These are phyloP conservation scores for Caloenas nicobarica DNA, from an alignment of 2,113 vertebrate species.

Conservation along the genomic window DNA sequence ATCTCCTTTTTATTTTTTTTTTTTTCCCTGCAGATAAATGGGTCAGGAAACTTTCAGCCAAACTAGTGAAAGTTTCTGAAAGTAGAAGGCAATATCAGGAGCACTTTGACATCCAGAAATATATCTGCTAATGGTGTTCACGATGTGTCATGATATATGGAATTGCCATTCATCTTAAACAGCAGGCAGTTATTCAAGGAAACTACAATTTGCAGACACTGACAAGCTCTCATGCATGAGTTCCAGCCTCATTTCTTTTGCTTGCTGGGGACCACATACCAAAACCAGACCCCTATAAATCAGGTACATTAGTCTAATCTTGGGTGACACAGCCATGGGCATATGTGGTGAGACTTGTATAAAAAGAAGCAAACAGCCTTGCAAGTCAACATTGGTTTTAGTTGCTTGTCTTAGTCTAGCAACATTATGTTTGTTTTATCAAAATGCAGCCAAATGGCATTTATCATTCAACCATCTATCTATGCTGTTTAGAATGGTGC, in stretches of 20 bases:
- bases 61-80: slow-evolving; percentile 29
- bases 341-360: neutral
- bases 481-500: neutral
- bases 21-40: neutral
- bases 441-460: neutral
- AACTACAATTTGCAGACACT: slow-evolving; percentile 56
- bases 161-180: slow-evolving; percentile 63
- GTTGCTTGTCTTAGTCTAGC: neutral
- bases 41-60: slow-evolving; percentile 14
- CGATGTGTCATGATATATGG: slow-evolving; percentile 56
- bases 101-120: slow-evolving; percentile 32
- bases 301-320: slow-evolving; percentile 14
- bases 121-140: slow-evolving; percentile 50
- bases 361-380: neutral
- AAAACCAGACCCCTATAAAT: slow-evolving; percentile 28
- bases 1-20: neutral
- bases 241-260: slow-evolving; percentile 55
- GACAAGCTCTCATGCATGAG: slow-evolving; percentile 55
- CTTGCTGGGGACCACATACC: slow-evolving; percentile 33
- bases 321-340: neutral
- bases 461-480: neutral
- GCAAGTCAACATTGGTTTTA: neutral
- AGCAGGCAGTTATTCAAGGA: slow-evolving; percentile 58
- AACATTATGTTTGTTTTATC: neutral
- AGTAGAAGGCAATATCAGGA: slow-evolving; percentile 29